Percentiles rank a stretch among this genome's conserved stretches.
These are phyloP conservation scores for Apantesis nais DNA, from an alignment of 2,888 invertebrate genomes.

Conservation along the genomic window DNA sequence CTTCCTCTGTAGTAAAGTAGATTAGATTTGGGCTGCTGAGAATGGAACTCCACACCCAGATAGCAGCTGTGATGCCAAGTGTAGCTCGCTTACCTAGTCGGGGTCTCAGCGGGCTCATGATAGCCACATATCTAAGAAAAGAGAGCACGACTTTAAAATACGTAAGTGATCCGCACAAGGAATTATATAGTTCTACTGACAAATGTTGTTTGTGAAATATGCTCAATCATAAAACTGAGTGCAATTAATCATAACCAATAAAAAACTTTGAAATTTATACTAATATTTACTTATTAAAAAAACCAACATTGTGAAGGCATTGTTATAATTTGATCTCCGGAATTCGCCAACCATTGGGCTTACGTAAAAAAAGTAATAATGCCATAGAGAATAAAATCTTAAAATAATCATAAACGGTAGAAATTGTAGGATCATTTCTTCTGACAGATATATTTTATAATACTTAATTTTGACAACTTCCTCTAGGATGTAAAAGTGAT, in stretches of 20 bases:
- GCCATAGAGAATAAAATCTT: not conserved
- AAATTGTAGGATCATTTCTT: not conserved
- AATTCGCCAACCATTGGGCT: not conserved
- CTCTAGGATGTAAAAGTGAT: not conserved
- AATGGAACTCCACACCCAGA: slow-evolving; percentile 93
- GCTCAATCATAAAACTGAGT: not conserved
- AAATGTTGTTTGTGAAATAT: not conserved
- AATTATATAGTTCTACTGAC: too few species aligned
- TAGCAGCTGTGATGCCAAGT: slow-evolving; percentile 91
- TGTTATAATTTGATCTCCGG: not conserved
- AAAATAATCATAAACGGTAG: not conserved
- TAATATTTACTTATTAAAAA: not conserved
- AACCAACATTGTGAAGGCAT: not conserved
- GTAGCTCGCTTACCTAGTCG: slow-evolving; percentile 94
- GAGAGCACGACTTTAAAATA: not conserved
- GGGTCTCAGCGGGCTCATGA: slow-evolving; percentile 96
- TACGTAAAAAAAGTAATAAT: not conserved
- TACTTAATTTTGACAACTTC: slow-evolving; percentile 1
- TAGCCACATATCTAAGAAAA: slow-evolving; percentile 94
- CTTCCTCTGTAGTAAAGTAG: slow-evolving; percentile 91
- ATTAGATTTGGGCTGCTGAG: slow-evolving; percentile 94
- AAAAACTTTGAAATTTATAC: not conserved
- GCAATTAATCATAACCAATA: not conserved
- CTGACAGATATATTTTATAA: not conserved
- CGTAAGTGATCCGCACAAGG: not conserved